Evolutionary conservation across 1,140 invertebrate species (phyloP), one percentile per base, ranked within the genome.

Genomic region (Sinonovacula constricta): DNA sequence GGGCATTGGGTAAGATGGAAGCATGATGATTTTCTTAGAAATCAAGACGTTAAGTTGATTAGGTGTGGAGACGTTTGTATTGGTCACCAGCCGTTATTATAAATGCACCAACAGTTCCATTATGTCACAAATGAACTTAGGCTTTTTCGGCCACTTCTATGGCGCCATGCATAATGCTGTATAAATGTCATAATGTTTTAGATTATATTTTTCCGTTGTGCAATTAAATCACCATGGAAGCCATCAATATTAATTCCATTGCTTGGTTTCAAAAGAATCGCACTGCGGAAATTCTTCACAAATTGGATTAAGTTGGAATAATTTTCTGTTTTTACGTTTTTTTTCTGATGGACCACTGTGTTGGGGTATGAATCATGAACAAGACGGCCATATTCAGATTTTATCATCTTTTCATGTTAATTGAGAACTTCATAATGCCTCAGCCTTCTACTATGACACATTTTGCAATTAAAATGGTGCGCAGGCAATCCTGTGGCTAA

Each of bases 361-460:
- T 76, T 67, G 34, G 53, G 39, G 54, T 57, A 67, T 76, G 72
- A 76, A 76, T 76, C 72, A 76, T 76, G 60, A 33, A 65, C 51
- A 76, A 67, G 72, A 76, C 72, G 59, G 72, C 51, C 63, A 67
- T 76, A 67, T 67, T 76, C 72, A 76, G 72, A 76, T 67, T 66
- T 76, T 76, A 76, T 76, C 72, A 76, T 76, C 72, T 76, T 76
- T 76, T 67, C 72, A 76, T 76, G 72, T 76, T 76, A 76, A 76
- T 65, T 33, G 63, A 66, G 72, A 76, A 65, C 22, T 56, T 76
- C 49, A 67, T 76, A 76, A 76, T 66, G 59, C 34, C 36, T 67
- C 62, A 65, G 66, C 72, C 28, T 45, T 76, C 72, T 67, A 28
- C 0, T 15, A 18, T 66, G 60, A 45, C 60, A 26, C 54, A 45